Evolutionary conservation across 2,888 invertebrate genomes (phyloP).

Genomic region (Caenorhabditis sulstoni): DNA sequence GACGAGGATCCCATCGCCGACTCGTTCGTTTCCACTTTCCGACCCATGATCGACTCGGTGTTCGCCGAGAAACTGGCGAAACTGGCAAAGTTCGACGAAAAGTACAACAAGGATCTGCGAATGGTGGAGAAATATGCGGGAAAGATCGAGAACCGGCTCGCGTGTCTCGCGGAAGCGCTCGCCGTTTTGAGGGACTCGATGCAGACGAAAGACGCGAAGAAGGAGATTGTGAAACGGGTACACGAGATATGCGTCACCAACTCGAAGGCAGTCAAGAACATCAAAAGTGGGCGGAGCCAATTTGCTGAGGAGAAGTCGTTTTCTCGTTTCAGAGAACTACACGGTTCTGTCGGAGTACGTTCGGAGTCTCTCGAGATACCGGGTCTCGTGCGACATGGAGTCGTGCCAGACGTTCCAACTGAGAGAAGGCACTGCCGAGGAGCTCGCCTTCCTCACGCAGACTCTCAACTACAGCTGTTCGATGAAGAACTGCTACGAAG

Average conservation of each 20-base stretch:
- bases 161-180: slow-evolving; percentile 61
- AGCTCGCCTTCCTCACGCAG: slow-evolving; percentile 50
- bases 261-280: slow-evolving; percentile 61
- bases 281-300: slow-evolving; percentile 62
- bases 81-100: slow-evolving; percentile 55
- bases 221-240: slow-evolving; percentile 69
- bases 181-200: slow-evolving; percentile 61
- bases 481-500: slow-evolving; percentile 66
- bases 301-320: too few species aligned
- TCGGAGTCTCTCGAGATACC: slow-evolving; percentile 20
- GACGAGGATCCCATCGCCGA: slow-evolving; percentile 58
- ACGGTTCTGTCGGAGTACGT: slow-evolving; percentile 27
- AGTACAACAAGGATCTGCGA: slow-evolving; percentile 50
- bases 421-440: slow-evolving; percentile 48
- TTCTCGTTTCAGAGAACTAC: slow-evolving; percentile 50
- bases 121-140: slow-evolving; percentile 62
- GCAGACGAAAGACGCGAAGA: slow-evolving; percentile 62
- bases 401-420: slow-evolving; percentile 53
- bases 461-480: slow-evolving; percentile 67
- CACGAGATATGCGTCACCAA: slow-evolving; percentile 69
- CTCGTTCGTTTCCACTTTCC: slow-evolving; percentile 39
- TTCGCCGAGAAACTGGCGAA: slow-evolving; percentile 56
- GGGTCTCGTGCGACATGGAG: slow-evolving; percentile 50
- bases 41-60: slow-evolving; percentile 56
- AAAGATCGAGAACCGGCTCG: slow-evolving; percentile 63